Conservation (phyloP, 2,113 vertebrate species). For the Oncorhynchus tshawytscha region DNA sequence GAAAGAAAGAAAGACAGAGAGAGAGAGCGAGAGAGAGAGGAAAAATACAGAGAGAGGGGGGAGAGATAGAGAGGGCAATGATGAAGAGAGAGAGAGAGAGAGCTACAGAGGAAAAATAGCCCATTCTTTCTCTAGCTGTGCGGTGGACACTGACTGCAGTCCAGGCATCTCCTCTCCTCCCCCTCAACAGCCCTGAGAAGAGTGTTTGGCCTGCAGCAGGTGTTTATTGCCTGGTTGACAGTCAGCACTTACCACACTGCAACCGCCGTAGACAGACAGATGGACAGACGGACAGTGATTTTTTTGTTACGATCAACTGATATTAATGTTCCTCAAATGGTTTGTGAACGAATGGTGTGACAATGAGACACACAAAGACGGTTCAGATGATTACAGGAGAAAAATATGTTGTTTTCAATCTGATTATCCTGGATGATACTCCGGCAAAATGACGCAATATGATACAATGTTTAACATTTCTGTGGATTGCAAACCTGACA, state of each 20-base stretch:
- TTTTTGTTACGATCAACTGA: neutral
- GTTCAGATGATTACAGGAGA: no score
- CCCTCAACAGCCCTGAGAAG: neutral
- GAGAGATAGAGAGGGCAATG: neutral
- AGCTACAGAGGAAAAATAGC: neutral
- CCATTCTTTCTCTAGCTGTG: no score
- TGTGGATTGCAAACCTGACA: neutral
- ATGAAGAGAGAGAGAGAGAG: neutral
- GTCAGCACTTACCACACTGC: neutral
- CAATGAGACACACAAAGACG: neutral
- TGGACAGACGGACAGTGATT: neutral
- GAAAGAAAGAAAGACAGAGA: neutral
- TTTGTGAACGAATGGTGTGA: neutral
- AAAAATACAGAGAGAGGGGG: neutral
- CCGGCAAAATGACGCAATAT: conserved; percentile 7
- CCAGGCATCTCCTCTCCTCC: neutral
- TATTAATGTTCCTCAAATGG: neutral
- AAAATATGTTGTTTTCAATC: no score
- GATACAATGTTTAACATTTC: neutral
- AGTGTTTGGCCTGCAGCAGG: neutral
- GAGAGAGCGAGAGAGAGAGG: neutral
- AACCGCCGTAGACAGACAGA: neutral
- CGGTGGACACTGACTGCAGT: neutral
- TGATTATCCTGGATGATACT: no score
- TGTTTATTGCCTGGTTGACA: neutral